Percentiles rank a stretch among this genome's conserved stretches.
Conservation (phyloP, 2,888 invertebrate species). For the Shargacucullia verbasci region DNA sequence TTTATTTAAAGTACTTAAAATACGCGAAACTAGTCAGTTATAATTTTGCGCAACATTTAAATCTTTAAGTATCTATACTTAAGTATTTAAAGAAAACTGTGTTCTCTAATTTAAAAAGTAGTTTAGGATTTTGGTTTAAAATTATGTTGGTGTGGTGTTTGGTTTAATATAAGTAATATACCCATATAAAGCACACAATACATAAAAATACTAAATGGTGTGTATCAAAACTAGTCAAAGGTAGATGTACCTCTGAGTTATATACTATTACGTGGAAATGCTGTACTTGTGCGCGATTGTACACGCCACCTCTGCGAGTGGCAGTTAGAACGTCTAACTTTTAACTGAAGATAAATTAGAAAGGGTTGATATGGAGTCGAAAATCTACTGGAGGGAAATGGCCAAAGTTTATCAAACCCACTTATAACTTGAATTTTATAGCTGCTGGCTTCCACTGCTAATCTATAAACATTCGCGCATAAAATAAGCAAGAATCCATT, state of each 20-base stretch:
- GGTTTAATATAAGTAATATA: slow-evolving; percentile 82
- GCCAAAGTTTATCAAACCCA: slow-evolving; percentile 54
- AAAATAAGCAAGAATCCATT: slow-evolving; percentile 59
- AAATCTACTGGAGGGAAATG: slow-evolving; percentile 41
- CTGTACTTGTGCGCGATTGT: slow-evolving; percentile 67
- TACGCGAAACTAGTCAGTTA: slow-evolving; percentile 89
- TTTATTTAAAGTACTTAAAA: slow-evolving; percentile 89
- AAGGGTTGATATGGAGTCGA: slow-evolving; percentile 39
- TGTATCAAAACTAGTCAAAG: slow-evolving; percentile 86
- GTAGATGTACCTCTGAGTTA: slow-evolving; percentile 76
- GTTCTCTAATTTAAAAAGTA: slow-evolving; percentile 86
- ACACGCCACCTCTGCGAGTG: slow-evolving; percentile 44
- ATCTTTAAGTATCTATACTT: slow-evolving; percentile 80
- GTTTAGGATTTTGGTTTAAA: slow-evolving; percentile 85
- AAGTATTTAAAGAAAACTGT: slow-evolving; percentile 85
- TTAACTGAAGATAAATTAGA: slow-evolving; percentile 47
- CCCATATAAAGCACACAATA: slow-evolving; percentile 73
- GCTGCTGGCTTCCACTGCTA: slow-evolving; percentile 39
- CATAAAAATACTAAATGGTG: slow-evolving; percentile 77
- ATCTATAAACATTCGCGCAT: slow-evolving; percentile 54
- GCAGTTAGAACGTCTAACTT: slow-evolving; percentile 41
- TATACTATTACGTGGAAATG: slow-evolving; percentile 65
- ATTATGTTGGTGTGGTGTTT: slow-evolving; percentile 88
- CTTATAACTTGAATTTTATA: slow-evolving; percentile 41
- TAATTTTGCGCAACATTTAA: slow-evolving; percentile 88